These are phyloP conservation scores for Habropoda laboriosa DNA, from an alignment of 1,140 invertebrate species.

Conservation along the genomic window DNA sequence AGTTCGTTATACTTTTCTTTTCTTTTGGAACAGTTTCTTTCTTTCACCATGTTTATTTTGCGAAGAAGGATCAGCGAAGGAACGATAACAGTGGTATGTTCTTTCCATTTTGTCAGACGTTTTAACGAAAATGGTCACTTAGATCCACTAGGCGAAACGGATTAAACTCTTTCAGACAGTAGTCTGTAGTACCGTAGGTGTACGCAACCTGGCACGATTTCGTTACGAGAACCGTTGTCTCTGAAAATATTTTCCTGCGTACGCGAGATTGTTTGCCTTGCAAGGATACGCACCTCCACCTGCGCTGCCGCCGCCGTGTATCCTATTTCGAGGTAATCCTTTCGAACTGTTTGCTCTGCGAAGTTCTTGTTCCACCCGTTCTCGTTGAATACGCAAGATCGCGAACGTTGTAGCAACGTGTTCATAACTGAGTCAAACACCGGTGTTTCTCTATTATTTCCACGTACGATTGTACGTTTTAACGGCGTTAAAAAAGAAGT, in stretches of 20 bases:
- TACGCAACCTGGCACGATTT: slow-evolving; percentile 5
- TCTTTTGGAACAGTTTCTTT: not conserved
- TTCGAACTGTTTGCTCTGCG: slow-evolving; percentile 28
- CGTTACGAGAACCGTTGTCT: slow-evolving; percentile 30
- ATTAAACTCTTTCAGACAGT: slow-evolving; percentile 9
- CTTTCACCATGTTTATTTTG: not conserved
- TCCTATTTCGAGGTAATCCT: slow-evolving; percentile 37
- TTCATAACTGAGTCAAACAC: too few species aligned
- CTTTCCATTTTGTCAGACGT: not conserved
- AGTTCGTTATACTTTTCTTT: not conserved
- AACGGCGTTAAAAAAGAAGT: too few species aligned
- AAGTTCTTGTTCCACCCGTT: slow-evolving; percentile 9
- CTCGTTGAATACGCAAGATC: not conserved
- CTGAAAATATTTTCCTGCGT: slow-evolving; percentile 54
- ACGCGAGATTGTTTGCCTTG: slow-evolving; percentile 40
- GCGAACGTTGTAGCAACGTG: not conserved
- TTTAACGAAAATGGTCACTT: not conserved
- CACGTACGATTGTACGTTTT: too few species aligned
- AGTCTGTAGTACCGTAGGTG: too few species aligned
- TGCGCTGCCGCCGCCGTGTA: slow-evolving; percentile 1
- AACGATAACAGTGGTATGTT: not conserved
- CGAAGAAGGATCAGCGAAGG: not conserved
- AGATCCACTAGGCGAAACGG: not conserved
- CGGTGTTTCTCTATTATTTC: too few species aligned
- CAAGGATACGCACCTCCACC: slow-evolving; percentile 26